Percentiles rank a stretch among this genome's conserved stretches.
These are phyloP conservation scores for Trissolcus brochymenae DNA, from an alignment of 2,888 invertebrate species.

Conservation along the genomic window DNA sequence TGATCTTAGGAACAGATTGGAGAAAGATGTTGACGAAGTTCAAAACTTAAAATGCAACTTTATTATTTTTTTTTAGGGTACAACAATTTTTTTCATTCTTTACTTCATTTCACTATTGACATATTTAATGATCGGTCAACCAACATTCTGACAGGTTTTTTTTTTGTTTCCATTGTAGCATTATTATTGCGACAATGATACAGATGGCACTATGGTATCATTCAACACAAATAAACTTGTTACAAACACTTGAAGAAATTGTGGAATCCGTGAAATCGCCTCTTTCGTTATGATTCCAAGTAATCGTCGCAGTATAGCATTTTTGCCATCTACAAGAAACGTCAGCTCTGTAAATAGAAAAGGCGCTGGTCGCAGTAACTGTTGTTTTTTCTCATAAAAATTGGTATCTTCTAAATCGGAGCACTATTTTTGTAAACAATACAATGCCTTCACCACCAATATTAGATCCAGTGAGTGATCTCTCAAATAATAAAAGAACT, in stretches of 20 bases:
- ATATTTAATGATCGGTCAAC: too few relatives aligned
- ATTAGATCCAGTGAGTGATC: constrained; percentile 28
- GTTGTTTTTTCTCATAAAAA: constrained; percentile 13
- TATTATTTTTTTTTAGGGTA: too few relatives aligned
- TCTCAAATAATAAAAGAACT: not conserved
- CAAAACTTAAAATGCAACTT: too few relatives aligned
- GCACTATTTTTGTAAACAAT: constrained; percentile 3
- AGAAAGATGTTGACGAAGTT: too few relatives aligned
- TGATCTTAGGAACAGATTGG: too few relatives aligned
- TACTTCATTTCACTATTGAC: too few relatives aligned
- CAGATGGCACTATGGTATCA: not conserved
- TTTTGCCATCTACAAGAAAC: constrained; percentile 9
- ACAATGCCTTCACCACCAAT: constrained; percentile 18
- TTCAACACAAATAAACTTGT: not conserved
- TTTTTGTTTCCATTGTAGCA: not conserved
- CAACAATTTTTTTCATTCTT: too few relatives aligned
- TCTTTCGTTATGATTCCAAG: not conserved
- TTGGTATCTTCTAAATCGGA: constrained; percentile 14
- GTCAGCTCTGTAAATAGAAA: constrained; percentile 48
- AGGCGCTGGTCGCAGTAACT: constrained; percentile 33
- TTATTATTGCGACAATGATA: not conserved
- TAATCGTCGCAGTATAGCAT: constrained; percentile 1
- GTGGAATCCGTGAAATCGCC: too few relatives aligned
- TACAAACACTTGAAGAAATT: too few relatives aligned
- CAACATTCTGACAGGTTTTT: not conserved